A percentile compares a stretch with the other conserved stretches of the same genome.
phyloP scores from a whole-genome alignment of 92 coral and sea anemone species.

The Heteractis magnifica region DNA sequence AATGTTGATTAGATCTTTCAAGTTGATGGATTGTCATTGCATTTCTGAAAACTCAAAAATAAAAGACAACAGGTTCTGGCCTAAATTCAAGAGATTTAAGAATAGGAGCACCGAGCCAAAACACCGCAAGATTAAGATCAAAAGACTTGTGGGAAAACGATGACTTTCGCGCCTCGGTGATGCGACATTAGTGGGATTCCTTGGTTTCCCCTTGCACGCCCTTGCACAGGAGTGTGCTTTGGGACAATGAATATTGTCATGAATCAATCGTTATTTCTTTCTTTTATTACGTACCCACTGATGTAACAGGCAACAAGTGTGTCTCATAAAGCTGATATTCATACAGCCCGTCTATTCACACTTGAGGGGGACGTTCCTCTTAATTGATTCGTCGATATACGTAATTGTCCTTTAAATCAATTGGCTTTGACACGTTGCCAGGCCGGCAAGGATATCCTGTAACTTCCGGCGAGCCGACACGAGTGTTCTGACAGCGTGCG shows the following conservation, averaged over 20 bases:
- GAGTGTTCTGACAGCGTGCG: conserved; percentile 32
- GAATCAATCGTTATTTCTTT: conserved; percentile 1
- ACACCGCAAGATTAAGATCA: conserved; percentile 20
- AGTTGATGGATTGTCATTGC: neutral
- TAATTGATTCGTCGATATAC: conserved; percentile 36
- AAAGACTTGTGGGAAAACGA: conserved; percentile 13
- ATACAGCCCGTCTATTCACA: conserved; percentile 16
- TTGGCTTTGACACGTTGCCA: conserved; percentile 49
- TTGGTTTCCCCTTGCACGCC: conserved; percentile 62
- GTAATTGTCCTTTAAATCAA: conserved; percentile 26
- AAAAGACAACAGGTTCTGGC: neutral
- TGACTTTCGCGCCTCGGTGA: conserved; percentile 46
- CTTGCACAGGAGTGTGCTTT: neutral
- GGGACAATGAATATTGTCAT: neutral
- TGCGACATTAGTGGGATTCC: conserved; percentile 69
- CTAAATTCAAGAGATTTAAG: neutral
- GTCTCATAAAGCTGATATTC: neutral
- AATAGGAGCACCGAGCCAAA: neutral
- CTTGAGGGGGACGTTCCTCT: conserved; percentile 18
- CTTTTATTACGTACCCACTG: neutral
- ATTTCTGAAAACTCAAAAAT: neutral
- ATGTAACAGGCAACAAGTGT: neutral
- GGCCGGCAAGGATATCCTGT: conserved; percentile 29
- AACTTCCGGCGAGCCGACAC: conserved; percentile 57
- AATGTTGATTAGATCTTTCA: neutral